These are phyloP conservation scores for Tupaia chinensis DNA, from an alignment of 2,113 vertebrate species.

Conservation along the genomic window DNA sequence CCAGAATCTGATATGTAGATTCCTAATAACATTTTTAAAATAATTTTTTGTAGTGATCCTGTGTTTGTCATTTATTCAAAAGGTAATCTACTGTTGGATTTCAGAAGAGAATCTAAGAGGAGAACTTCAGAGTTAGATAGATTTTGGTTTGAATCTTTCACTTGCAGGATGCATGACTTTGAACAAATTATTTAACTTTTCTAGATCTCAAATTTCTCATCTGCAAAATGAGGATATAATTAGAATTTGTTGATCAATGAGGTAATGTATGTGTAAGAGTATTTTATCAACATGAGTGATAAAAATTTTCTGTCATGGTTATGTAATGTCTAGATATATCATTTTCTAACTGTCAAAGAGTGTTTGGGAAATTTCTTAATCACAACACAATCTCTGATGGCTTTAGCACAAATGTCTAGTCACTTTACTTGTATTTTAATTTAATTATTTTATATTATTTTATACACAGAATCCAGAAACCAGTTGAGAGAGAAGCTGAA, in stretches of 20 bases:
- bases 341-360: not conserved
- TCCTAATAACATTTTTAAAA: not conserved
- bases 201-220: not conserved
- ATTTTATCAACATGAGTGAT: conserved; percentile 3
- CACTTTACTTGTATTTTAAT: not conserved
- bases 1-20: not conserved
- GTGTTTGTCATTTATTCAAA: not conserved
- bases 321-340: not conserved
- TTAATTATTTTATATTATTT: not conserved
- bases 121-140: not conserved
- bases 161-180: not conserved
- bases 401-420: not conserved
- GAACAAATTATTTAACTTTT: not conserved
- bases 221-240: not conserved
- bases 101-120: not conserved
- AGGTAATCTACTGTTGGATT: not conserved
- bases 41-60: not conserved
- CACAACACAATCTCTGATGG: not conserved
- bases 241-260: not conserved
- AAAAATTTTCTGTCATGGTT: not conserved
- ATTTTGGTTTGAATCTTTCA: not conserved
- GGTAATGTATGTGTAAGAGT: not conserved
- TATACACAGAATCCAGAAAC: conserved; percentile 10
- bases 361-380: conserved; percentile 9
- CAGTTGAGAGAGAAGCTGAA: conserved; percentile 27